A percentile compares a stretch with the other conserved stretches of the same genome.
Evolutionary conservation across 1,140 invertebrate species (phyloP).

Genomic region (Scaptodrosophila lebanonensis): DNA sequence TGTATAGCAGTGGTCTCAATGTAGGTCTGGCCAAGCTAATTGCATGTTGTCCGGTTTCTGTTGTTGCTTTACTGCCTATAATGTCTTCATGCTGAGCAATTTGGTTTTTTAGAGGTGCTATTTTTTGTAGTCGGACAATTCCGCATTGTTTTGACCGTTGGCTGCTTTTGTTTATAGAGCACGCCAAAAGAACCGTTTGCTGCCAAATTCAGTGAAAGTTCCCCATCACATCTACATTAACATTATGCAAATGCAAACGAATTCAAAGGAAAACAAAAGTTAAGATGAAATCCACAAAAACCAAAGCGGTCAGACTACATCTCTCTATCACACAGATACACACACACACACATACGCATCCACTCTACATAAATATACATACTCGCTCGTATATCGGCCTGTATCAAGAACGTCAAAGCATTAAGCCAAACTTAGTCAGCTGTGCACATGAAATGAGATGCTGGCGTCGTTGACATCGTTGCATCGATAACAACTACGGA

Average conservation of each 20-base stretch:
- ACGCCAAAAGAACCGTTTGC: slow-evolving; percentile 60
- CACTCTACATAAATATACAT: too few species aligned
- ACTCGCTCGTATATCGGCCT: too few species aligned
- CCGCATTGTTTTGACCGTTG: neutral
- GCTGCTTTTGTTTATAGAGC: slow-evolving; percentile 5
- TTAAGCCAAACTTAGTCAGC: neutral
- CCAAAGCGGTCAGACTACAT: too few species aligned
- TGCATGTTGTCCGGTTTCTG: slow-evolving; percentile 24
- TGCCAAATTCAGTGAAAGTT: slow-evolving; percentile 73
- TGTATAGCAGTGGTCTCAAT: neutral
- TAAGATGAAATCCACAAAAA: slow-evolving; percentile 39
- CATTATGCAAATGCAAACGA: slow-evolving; percentile 58
- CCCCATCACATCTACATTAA: too few species aligned
- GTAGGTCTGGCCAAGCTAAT: neutral
- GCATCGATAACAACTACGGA: slow-evolving; percentile 2
- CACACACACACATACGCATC: too few species aligned
- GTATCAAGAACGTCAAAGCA: slow-evolving; percentile 22
- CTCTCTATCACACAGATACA: too few species aligned
- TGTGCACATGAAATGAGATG: neutral
- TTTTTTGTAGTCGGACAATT: neutral
- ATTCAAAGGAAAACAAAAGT: slow-evolving; percentile 59
- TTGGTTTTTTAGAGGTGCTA: slow-evolving; percentile 10
- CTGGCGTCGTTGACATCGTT: neutral
- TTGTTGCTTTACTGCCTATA: too few species aligned
- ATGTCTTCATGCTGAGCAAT: too few species aligned